phyloP scores from a whole-genome alignment of 30 jellyfish, hydroid and myxozoan genomes.

The Aurelia aurita region DNA sequence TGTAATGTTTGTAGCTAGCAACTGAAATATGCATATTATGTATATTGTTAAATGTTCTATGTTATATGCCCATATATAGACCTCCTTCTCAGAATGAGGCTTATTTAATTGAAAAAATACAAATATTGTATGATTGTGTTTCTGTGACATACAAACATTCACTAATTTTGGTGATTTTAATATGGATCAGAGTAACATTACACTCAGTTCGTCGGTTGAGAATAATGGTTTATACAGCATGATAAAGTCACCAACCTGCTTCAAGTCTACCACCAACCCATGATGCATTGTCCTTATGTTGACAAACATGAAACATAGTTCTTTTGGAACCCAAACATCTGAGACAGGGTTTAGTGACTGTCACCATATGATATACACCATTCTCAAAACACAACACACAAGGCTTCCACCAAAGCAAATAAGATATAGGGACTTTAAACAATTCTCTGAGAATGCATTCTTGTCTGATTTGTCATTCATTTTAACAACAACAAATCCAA shows the following conservation, averaged over 20 bases:
- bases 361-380: slow-evolving; percentile 33
- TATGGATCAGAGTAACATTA: neutral
- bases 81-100: no score
- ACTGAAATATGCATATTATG: no score
- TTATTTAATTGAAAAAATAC: no score
- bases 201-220: neutral
- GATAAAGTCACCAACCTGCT: slow-evolving; percentile 20
- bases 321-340: slow-evolving; percentile 29
- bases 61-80: no score
- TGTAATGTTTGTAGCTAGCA: no score
- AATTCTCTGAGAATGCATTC: no score
- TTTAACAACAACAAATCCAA: no score
- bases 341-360: slow-evolving; percentile 59
- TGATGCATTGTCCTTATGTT: neutral
- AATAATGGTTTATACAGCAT: slow-evolving; percentile 12
- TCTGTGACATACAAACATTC: no score
- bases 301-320: slow-evolving; percentile 7
- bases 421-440: slow-evolving; percentile 3
- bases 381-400: slow-evolving; percentile 26
- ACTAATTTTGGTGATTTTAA: neutral
- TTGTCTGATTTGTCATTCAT: no score
- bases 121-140: no score
- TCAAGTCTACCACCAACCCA: slow-evolving; percentile 14
- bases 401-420: slow-evolving; percentile 6
- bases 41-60: no score